phyloP scores from a whole-genome alignment of 1,140 invertebrate genomes.

The Contarinia nasturtii region DNA sequence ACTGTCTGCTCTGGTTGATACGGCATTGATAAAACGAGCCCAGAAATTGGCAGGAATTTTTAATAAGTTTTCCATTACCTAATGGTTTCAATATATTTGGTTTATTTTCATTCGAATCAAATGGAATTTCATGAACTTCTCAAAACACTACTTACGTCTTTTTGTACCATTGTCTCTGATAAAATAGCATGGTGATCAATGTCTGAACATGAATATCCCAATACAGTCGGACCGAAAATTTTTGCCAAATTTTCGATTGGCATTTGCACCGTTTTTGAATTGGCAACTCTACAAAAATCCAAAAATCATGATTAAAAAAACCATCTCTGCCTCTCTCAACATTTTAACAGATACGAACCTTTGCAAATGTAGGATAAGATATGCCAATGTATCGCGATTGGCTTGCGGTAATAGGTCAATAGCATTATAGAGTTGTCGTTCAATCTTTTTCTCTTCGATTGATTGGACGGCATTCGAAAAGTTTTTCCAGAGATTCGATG shows the following conservation, averaged over 20 bases:
- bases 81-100: too few species aligned
- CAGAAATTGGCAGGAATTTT: too few species aligned
- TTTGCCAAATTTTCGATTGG: conserved; percentile 53
- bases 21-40: too few species aligned
- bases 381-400: conserved; percentile 76
- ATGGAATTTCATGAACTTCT: too few species aligned
- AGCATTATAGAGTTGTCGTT: conserved; percentile 35
- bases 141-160: conserved; percentile 33
- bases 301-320: too few species aligned
- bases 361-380: conserved; percentile 66
- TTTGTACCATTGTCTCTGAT: conserved; percentile 35
- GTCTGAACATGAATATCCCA: conserved; percentile 58
- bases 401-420: conserved; percentile 58
- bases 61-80: too few species aligned
- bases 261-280: conserved; percentile 57
- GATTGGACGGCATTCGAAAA: conserved; percentile 47
- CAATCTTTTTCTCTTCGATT: conserved; percentile 26
- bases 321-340: too few species aligned
- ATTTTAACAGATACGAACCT: conserved; percentile 24
- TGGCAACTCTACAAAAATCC: conserved; percentile 22
- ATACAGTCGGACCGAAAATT: conserved; percentile 68
- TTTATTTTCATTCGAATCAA: too few species aligned
- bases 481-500: conserved; percentile 46
- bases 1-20: too few species aligned
- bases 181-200: conserved; percentile 27